Evolutionary conservation across 2,113 vertebrate species (phyloP).

Genomic region (Oxyruncus cristatus): DNA sequence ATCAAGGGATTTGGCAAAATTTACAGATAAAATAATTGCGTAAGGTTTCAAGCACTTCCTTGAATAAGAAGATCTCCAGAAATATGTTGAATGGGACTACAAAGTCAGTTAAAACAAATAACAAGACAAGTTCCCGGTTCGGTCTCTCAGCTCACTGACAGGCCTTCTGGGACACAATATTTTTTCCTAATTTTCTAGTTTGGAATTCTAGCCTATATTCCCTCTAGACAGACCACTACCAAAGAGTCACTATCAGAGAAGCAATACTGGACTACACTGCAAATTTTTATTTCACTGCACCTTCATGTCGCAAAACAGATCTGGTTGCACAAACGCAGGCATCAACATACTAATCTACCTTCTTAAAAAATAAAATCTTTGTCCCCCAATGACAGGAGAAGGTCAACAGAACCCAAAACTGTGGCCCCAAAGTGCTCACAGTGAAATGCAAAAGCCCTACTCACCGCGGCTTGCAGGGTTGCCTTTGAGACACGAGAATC

Average conservation of each 20-base stretch:
- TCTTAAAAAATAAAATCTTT: neutral
- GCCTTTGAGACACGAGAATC: conserved; percentile 72
- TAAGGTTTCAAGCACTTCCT: neutral
- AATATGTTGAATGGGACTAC: neutral
- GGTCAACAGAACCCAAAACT: neutral
- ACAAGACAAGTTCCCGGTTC: neutral
- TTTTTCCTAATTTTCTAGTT: neutral
- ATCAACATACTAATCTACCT: neutral
- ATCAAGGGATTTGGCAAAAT: neutral
- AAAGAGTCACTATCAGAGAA: neutral
- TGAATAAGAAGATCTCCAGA: neutral
- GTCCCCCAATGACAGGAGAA: rapidly evolving
- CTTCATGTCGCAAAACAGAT: neutral
- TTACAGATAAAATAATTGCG: neutral
- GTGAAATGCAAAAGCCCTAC: neutral
- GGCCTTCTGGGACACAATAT: neutral
- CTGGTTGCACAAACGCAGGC: neutral
- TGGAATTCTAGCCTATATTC: neutral
- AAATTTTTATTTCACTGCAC: neutral
- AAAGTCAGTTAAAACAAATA: neutral
- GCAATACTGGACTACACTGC: neutral
- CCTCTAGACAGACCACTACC: neutral
- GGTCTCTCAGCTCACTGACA: neutral
- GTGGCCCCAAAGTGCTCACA: neutral
- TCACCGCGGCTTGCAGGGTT: conserved; percentile 65